Evolutionary conservation across 2,888 invertebrate genomes (phyloP).

Genomic region (Lasioglossum lativentre): DNA sequence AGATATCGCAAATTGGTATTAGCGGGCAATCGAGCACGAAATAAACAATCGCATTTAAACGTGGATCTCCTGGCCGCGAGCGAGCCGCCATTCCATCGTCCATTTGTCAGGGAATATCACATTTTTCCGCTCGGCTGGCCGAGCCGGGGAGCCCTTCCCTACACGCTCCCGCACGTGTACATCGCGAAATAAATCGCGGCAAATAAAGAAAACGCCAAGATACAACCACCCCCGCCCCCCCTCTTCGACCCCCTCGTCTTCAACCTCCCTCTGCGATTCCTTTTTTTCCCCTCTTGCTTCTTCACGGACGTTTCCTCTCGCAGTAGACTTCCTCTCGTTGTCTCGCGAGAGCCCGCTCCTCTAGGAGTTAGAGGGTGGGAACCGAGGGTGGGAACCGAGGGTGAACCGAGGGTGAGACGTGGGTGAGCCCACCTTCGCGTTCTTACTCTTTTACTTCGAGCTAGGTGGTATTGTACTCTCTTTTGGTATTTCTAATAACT

Average conservation of each 20-base stretch:
- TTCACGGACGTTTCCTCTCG: conserved; percentile 23
- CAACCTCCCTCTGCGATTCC: not conserved
- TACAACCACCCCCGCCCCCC: conserved; percentile 27
- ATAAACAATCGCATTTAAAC: conserved; percentile 75
- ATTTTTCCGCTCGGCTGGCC: conserved; percentile 69
- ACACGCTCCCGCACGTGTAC: conserved; percentile 41
- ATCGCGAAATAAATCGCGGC: conserved; percentile 70
- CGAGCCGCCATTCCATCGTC: conserved; percentile 54
- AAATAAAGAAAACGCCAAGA: conserved; percentile 71
- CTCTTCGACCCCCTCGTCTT: conserved; percentile 7
- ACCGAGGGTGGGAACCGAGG: conserved; percentile 29
- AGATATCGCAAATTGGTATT: conserved; percentile 73
- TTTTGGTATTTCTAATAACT: conserved; percentile 80
- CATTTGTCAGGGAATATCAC: conserved; percentile 73
- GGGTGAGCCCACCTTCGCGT: conserved; percentile 62
- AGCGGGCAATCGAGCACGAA: conserved; percentile 73
- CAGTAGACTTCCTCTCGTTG: conserved; percentile 57
- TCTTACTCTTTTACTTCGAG: conserved; percentile 72
- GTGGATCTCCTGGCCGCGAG: conserved; percentile 63
- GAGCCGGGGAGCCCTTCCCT: conserved; percentile 1
- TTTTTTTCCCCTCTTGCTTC: not conserved
- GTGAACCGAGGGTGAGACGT: conserved; percentile 38
- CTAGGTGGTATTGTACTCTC: conserved; percentile 73
- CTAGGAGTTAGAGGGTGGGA: conserved; percentile 42
- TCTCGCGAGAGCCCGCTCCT: conserved; percentile 57